Evolutionary conservation across 1,140 invertebrate genomes (phyloP).

Genomic region (Hyphantria cunea): DNA sequence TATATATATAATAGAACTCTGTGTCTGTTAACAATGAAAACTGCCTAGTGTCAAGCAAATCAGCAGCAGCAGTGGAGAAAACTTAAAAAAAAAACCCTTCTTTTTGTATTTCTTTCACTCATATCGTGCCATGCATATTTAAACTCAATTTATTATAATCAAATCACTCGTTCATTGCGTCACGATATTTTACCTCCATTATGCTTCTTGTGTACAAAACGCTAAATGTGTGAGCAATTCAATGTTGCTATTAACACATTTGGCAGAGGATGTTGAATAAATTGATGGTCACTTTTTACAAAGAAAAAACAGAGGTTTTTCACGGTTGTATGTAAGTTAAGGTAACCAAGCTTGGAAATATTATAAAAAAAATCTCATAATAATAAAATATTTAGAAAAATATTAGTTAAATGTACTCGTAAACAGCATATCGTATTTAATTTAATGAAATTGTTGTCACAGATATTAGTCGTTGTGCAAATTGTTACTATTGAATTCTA

Average conservation of each 20-base stretch:
- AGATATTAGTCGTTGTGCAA: not conserved
- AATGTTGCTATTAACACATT: not conserved
- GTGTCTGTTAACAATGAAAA: too few species aligned
- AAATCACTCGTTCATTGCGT: constrained; percentile 13
- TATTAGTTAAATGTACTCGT: constrained; percentile 7
- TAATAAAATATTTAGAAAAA: constrained; percentile 3
- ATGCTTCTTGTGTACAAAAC: constrained; percentile 5
- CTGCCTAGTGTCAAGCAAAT: too few species aligned
- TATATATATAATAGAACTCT: too few species aligned
- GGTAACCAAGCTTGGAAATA: constrained; percentile 9
- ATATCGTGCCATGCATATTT: constrained; percentile 14
- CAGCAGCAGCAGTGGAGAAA: too few species aligned
- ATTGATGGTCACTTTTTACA: not conserved
- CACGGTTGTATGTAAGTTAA: too few species aligned
- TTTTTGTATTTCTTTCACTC: constrained; percentile 14
- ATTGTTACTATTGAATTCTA: not conserved
- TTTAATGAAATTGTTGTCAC: constrained; percentile 1
- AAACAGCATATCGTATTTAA: constrained; percentile 15
- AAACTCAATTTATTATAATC: constrained; percentile 5
- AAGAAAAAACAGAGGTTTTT: not conserved
- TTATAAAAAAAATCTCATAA: constrained; percentile 11
- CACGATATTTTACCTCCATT: constrained; percentile 8
- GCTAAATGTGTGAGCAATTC: not conserved
- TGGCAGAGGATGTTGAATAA: not conserved
- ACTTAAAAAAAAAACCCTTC: not conserved